phyloP scores from a whole-genome alignment of 2,888 invertebrate genomes.

The Cephus sareptanus region DNA sequence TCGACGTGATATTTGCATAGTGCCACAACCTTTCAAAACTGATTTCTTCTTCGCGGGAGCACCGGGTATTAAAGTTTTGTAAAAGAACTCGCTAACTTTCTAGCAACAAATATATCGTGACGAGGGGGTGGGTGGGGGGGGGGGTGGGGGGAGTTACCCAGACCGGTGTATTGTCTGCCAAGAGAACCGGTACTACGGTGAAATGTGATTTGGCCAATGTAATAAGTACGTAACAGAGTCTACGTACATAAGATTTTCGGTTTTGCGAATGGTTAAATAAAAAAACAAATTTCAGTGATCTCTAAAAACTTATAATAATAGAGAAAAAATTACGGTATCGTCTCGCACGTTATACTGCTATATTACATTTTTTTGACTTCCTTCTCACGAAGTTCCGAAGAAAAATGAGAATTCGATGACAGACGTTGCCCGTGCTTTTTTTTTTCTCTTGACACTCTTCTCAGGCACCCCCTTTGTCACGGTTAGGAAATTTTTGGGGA shows the following conservation, averaged over 20 bases:
- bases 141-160: not conserved
- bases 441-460: no score
- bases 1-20: not conserved
- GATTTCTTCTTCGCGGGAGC: slow-evolving; percentile 15
- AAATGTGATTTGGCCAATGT: not conserved
- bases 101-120: slow-evolving; percentile 24
- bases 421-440: not conserved
- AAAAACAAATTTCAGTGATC: not conserved
- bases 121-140: not conserved
- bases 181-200: not conserved
- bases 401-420: not conserved
- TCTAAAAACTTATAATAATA: not conserved
- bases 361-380: not conserved
- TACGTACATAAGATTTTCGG: not conserved
- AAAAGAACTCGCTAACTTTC: not conserved
- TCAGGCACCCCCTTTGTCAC: not conserved
- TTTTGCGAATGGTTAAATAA: not conserved
- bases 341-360: not conserved
- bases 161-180: not conserved
- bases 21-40: slow-evolving; percentile 2
- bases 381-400: not conserved
- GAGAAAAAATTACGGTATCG: not conserved
- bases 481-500: not conserved
- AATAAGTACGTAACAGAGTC: not conserved
- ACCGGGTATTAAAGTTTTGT: slow-evolving; percentile 16